These are phyloP conservation scores for Syrrhaptes paradoxus DNA, from an alignment of 2,113 vertebrate genomes.

Conservation along the genomic window DNA sequence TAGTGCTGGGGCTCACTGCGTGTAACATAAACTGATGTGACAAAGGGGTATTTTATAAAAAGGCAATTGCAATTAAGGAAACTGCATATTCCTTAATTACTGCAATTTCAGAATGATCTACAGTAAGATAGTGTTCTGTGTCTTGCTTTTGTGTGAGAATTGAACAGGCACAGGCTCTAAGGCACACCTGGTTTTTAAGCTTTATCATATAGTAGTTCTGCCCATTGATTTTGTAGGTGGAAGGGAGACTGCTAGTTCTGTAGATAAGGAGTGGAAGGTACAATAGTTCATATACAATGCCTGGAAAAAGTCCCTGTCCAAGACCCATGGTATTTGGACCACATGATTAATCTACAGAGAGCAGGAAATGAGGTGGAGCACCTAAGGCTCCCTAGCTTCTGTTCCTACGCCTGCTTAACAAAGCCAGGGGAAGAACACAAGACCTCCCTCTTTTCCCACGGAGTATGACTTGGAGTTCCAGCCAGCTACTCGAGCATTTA, in stretches of 20 bases:
- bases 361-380: background rate
- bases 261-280: background rate
- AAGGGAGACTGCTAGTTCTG: background rate
- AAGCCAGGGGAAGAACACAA: background rate
- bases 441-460: background rate
- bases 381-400: background rate
- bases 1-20: background rate
- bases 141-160: background rate
- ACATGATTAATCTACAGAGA: background rate
- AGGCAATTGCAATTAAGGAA: slow-evolving; percentile 10
- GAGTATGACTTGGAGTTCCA: background rate
- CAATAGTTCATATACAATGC: background rate
- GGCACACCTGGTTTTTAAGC: background rate
- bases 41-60: background rate
- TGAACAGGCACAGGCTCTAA: background rate
- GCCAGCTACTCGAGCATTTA: background rate
- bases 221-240: background rate
- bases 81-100: background rate
- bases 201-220: background rate
- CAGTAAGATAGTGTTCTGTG: background rate
- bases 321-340: background rate
- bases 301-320: background rate
- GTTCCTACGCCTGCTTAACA: background rate
- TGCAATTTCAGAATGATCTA: background rate
- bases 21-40: background rate